Conservation (phyloP, 2,888 invertebrate genomes). For the Cinara cedri region DNA sequence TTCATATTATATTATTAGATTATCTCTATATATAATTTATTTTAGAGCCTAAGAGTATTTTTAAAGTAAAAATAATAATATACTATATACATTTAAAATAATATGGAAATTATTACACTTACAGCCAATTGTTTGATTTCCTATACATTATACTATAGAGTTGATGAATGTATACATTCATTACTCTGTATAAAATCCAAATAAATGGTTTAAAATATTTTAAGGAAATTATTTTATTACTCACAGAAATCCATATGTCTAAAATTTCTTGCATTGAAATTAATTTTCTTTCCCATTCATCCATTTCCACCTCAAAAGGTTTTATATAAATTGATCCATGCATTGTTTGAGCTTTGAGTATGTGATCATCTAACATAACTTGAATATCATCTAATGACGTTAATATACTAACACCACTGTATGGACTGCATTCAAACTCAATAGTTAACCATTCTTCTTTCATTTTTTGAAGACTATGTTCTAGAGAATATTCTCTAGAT, state of each 20-base stretch:
- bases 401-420: conserved; percentile 69
- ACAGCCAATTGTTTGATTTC: no score
- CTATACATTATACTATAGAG: no score
- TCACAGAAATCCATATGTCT: conserved; percentile 88
- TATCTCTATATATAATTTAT: no score
- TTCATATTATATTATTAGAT: no score
- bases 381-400: conserved; percentile 91
- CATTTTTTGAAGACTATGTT: conserved; percentile 84
- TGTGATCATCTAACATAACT: conserved; percentile 90
- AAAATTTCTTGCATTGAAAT: conserved; percentile 92
- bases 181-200: no score
- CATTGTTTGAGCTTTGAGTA: conserved; percentile 96
- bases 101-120: conserved; percentile 42
- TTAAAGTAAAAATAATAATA: background rate
- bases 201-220: background rate
- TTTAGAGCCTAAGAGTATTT: background rate
- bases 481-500: conserved; percentile 87
- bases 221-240: conserved; percentile 53
- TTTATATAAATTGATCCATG: conserved; percentile 92
- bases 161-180: no score
- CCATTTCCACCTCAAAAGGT: conserved; percentile 86
- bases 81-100: conserved; percentile 64
- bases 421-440: conserved; percentile 75
- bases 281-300: conserved; percentile 89
- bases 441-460: conserved; percentile 81